These are phyloP conservation scores for Poeciliopsis paucimaculata DNA, from an alignment of 2,797 vertebrate genomes.

Conservation along the genomic window DNA sequence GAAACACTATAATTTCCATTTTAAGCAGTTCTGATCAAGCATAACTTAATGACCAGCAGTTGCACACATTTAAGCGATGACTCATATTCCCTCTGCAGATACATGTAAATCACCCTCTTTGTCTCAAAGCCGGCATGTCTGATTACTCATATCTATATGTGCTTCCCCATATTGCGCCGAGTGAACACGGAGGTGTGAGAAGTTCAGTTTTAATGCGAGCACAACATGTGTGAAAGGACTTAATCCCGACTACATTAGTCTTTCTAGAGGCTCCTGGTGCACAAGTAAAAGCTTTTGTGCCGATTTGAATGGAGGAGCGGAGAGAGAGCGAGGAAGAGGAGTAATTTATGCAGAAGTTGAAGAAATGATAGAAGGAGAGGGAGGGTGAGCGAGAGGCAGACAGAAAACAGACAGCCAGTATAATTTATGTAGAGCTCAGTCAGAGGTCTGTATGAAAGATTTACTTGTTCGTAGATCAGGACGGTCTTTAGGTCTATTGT, in stretches of 20 bases:
- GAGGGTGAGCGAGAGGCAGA: slow-evolving; percentile 39
- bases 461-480: slow-evolving; percentile 25
- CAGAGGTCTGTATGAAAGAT: slow-evolving; percentile 21
- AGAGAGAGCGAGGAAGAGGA: slow-evolving; percentile 35
- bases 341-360: slow-evolving; percentile 71
- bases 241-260: slow-evolving; percentile 73
- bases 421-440: slow-evolving; percentile 67
- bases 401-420: slow-evolving; percentile 54
- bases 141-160: slow-evolving; percentile 17
- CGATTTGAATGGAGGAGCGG: slow-evolving; percentile 60
- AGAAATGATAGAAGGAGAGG: slow-evolving; percentile 50
- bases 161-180: slow-evolving; percentile 17
- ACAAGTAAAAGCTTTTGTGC: slow-evolving; percentile 63
- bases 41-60: not conserved
- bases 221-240: slow-evolving; percentile 55
- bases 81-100: not conserved
- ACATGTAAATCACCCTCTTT: slow-evolving; percentile 8
- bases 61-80: not conserved
- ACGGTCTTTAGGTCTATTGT: not conserved
- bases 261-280: slow-evolving; percentile 50
- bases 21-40: not conserved
- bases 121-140: slow-evolving; percentile 10
- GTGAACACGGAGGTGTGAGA: slow-evolving; percentile 42
- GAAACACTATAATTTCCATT: not conserved
- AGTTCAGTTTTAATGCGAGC: slow-evolving; percentile 54